A percentile compares a stretch with the other conserved stretches of the same genome.
Conservation (phyloP, 2,797 vertebrate genomes). For the Synanceia verrucosa region DNA sequence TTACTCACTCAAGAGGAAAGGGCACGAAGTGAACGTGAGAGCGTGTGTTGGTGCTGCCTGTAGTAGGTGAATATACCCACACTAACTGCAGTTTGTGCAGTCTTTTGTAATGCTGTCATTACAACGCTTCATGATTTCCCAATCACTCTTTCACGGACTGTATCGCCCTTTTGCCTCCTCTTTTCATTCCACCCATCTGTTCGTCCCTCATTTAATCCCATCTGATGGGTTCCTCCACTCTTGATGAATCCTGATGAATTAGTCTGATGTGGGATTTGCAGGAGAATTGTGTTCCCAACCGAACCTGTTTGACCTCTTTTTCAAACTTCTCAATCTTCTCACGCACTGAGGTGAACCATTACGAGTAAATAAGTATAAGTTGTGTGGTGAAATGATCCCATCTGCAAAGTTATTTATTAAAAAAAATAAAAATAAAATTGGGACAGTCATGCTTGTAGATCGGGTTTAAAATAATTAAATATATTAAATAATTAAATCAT, state of each 20-base stretch:
- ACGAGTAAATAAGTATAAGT: neutral
- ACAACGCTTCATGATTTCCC: neutral
- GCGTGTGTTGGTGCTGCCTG: neutral
- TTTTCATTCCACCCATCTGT: neutral
- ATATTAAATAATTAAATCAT: too few species aligned
- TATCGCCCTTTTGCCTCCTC: neutral
- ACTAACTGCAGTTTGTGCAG: neutral
- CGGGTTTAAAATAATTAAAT: too few species aligned
- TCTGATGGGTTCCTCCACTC: neutral
- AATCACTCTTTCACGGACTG: constrained; percentile 4
- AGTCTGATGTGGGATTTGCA: neutral
- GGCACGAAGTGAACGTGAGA: neutral
- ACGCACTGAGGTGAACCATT: neutral
- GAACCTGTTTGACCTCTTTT: neutral
- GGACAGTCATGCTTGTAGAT: neutral
- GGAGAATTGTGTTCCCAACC: neutral
- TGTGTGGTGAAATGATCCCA: neutral
- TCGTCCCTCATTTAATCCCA: neutral
- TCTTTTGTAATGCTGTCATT: neutral
- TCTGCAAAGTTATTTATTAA: neutral
- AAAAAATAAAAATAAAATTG: neutral
- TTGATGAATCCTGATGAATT: neutral
- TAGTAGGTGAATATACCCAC: neutral
- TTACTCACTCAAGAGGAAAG: neutral
- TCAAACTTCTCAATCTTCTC: neutral